Evolutionary conservation across 2,113 vertebrate genomes (phyloP).

Genomic region (Psilopogon haemacephalus): DNA sequence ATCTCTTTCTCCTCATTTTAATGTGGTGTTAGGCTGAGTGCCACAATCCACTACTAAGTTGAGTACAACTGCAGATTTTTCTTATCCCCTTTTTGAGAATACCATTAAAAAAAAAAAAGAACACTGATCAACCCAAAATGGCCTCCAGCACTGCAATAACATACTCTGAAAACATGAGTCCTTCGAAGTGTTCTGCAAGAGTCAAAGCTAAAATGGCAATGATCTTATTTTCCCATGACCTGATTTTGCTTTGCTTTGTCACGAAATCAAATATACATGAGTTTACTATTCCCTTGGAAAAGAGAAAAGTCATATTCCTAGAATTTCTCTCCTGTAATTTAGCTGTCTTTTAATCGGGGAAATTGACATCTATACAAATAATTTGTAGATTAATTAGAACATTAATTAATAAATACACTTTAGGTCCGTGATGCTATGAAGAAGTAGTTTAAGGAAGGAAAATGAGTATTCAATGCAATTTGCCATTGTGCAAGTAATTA

Average conservation of each 20-base stretch:
- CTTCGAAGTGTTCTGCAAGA: not conserved
- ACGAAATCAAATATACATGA: not conserved
- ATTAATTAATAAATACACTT: conserved; percentile 26
- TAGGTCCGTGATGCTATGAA: not conserved
- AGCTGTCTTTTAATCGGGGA: not conserved
- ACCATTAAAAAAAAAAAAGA: not conserved
- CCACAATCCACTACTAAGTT: not conserved
- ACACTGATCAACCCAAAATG: not conserved
- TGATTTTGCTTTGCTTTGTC: not conserved
- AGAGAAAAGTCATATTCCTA: not conserved
- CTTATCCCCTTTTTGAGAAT: not conserved
- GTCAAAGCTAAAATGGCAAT: not conserved
- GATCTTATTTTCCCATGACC: not conserved
- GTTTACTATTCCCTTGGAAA: not conserved
- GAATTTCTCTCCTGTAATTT: not conserved
- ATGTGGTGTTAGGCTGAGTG: not conserved
- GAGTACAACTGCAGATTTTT: not conserved
- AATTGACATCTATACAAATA: not conserved
- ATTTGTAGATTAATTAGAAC: conserved; percentile 49
- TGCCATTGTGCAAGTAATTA: conserved; percentile 23
- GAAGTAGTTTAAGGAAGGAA: conserved; percentile 11
- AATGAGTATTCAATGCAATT: conserved; percentile 29
- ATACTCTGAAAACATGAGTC: not conserved
- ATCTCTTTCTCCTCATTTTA: not conserved
- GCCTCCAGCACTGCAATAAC: not conserved